Evolutionary conservation across 2,888 invertebrate genomes (phyloP).

Genomic region (Dryobotodes eremita): DNA sequence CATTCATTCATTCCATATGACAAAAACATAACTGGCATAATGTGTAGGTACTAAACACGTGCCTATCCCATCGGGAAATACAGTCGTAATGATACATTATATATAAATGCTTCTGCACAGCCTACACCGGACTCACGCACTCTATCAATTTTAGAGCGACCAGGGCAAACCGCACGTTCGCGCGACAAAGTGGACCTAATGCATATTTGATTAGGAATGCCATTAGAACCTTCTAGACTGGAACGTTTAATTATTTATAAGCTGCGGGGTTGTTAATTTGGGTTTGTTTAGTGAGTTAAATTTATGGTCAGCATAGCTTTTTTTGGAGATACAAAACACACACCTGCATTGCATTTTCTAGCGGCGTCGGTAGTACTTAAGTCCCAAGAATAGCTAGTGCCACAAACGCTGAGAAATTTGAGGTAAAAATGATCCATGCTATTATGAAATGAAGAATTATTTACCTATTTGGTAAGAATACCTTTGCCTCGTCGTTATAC

Average conservation of each 20-base stretch:
- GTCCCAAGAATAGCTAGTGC: background rate
- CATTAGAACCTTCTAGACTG: slow-evolving; percentile 18
- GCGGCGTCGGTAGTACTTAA: too few relatives aligned
- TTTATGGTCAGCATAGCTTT: background rate
- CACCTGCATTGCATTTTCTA: background rate
- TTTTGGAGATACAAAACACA: background rate
- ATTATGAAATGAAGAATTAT: too few relatives aligned
- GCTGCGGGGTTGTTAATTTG: slow-evolving; percentile 4
- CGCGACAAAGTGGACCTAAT: slow-evolving; percentile 46
- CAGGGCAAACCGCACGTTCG: slow-evolving; percentile 33
- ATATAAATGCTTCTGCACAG: background rate
- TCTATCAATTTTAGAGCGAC: slow-evolving; percentile 35
- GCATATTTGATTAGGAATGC: slow-evolving; percentile 46
- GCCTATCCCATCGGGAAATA: too few relatives aligned
- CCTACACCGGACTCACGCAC: slow-evolving; percentile 14
- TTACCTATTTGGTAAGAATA: background rate
- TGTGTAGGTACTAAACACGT: background rate
- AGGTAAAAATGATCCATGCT: background rate
- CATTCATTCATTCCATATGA: background rate
- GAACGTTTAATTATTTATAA: slow-evolving; percentile 29
- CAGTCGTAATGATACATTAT: background rate
- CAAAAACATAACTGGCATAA: background rate
- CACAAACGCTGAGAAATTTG: background rate
- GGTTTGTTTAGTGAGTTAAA: background rate
- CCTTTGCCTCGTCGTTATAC: too few relatives aligned